Evolutionary conservation across 2,113 vertebrate genomes (phyloP).

Genomic region (Thinocorus orbignyianus): DNA sequence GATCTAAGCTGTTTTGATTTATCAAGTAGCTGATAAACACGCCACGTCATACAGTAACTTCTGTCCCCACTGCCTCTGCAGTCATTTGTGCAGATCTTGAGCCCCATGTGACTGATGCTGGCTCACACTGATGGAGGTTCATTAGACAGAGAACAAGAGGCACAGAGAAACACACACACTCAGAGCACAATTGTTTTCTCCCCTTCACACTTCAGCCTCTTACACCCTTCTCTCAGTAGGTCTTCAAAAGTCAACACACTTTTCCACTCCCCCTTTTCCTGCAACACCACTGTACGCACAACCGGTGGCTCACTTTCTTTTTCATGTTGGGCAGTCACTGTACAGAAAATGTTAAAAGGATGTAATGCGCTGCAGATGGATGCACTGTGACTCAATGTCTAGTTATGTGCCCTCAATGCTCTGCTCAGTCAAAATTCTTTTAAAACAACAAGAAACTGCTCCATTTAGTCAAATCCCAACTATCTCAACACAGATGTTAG

Average conservation of each 20-base stretch:
- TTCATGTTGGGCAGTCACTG: not conserved
- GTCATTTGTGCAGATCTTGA: not conserved
- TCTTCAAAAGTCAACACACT: not conserved
- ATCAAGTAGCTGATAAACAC: not conserved
- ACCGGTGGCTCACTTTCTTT: not conserved
- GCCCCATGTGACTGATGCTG: not conserved
- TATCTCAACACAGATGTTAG: constrained; percentile 47
- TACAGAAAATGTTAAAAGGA: not conserved
- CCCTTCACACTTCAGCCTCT: not conserved
- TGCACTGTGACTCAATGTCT: constrained; percentile 59
- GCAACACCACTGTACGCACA: not conserved
- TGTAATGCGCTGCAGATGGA: constrained; percentile 42
- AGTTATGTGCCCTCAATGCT: constrained; percentile 47
- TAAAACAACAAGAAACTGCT: constrained; percentile 16
- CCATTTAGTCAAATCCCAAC: not conserved
- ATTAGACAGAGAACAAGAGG: not conserved
- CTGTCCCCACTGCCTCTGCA: not conserved
- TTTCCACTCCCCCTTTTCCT: not conserved
- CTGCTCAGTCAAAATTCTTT: constrained; percentile 13
- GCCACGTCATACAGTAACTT: not conserved
- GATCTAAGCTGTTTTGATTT: not conserved
- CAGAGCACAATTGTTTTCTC: not conserved
- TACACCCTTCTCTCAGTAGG: not conserved
- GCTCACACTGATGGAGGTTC: not conserved
- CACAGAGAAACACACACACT: not conserved